Base-by-base conservation (phyloP, 1,140 invertebrate species). In the Octopus bimaculoides region DNA sequence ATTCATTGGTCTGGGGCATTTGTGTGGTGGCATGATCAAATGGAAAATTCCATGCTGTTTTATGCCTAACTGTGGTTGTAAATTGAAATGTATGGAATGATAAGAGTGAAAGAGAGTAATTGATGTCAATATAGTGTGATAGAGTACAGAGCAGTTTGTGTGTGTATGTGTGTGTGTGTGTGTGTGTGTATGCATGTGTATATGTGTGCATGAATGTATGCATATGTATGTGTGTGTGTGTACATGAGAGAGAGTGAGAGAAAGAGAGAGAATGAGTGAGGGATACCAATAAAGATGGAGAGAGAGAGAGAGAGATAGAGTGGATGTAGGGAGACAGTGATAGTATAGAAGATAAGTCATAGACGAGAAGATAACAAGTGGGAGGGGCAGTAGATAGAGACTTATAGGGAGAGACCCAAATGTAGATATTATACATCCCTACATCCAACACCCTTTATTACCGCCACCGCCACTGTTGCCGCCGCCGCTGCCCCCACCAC, bases 351-450 rank as follows among this genome's bases (percentile, higher is more conserved):
- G 74, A 73, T 52, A 5, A 53, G 26, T 41, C 1, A 41, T 41
- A 41, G 26, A 41, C 10, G 56, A 5, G 74, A 73, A 54, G 4
- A 54, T 17, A 56, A 5, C 56, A 73, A 69, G 5, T 1, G 75
- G 69, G 53, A 78, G 75, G 78, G n/a, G 78, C 3, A 80, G 75
- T 55, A 73, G 75, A 0, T 52, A 78, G 6, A 80, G 76, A 80
- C 41, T 69, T 75, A 80, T 26, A 80, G 77, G 78, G 17, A 79
- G 78, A 79, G 14, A 79, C 26, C 26, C 26, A 41, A 41, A 41
- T 41, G 26, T 41, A 41, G 26, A 41, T 41, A 41, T 41, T 41
- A 41, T 41, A 41, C 26, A 41, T 41, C 26, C 26, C 1, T 41
- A 41, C 26, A 41, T 41, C 26, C 26, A 3, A 2, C 26, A 41